Conservation (phyloP, 2,113 vertebrate species). For the Callopanchax toddi region DNA sequence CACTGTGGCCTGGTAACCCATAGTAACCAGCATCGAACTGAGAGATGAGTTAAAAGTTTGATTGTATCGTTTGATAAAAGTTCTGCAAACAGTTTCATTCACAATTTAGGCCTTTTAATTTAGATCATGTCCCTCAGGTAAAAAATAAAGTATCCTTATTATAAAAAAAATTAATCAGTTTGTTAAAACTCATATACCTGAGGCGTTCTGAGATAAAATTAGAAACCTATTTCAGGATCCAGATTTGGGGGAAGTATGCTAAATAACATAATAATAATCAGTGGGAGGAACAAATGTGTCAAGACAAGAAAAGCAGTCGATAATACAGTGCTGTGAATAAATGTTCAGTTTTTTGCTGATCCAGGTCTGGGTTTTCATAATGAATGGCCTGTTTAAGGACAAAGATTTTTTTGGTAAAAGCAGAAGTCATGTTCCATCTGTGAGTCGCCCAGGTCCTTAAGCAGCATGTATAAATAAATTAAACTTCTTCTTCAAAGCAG, state of each 20-base stretch:
- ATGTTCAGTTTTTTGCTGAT: no score
- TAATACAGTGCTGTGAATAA: no score
- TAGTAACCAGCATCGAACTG: no score
- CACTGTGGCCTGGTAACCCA: neutral
- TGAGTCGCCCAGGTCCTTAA: no score
- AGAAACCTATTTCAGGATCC: constrained; percentile 38
- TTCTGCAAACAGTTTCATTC: neutral
- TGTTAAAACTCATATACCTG: constrained; percentile 39
- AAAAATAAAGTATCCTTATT: constrained; percentile 27
- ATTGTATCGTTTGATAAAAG: constrained; percentile 9
- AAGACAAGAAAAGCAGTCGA: neutral
- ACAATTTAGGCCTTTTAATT: constrained; percentile 42
- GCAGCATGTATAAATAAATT: no score
- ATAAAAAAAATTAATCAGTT: constrained; percentile 51
- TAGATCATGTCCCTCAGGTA: constrained; percentile 30
- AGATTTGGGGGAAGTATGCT: constrained; percentile 26
- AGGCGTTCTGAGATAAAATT: constrained; percentile 54
- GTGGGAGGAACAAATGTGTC: constrained; percentile 20
- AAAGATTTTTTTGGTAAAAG: no score
- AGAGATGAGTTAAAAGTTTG: neutral
- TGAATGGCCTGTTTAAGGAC: no score
- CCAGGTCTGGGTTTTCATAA: no score
- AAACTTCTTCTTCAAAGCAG: no score
- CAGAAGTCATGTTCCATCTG: no score
- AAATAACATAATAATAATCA: constrained; percentile 6